Conservation (phyloP, 2,797 vertebrate genomes). For the Anisognathus igniventris region DNA sequence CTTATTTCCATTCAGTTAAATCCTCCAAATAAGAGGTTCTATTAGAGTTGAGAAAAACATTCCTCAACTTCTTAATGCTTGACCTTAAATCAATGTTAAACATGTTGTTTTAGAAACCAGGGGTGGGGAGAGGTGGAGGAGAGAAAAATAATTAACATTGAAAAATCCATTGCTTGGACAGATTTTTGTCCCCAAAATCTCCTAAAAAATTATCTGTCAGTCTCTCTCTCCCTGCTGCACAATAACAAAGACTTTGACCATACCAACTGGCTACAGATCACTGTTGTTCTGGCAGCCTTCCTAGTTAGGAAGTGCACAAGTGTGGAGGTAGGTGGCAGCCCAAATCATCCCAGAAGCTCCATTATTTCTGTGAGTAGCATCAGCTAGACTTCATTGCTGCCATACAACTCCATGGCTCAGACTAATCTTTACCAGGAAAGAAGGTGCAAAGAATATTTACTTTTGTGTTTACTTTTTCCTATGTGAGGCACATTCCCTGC, state of each 20-base stretch:
- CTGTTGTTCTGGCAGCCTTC: neutral
- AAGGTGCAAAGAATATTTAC: neutral
- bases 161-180: neutral
- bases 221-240: neutral
- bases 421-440: neutral
- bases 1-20: neutral
- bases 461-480: neutral
- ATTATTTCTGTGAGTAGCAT: neutral
- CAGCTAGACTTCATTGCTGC: neutral
- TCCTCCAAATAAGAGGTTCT: neutral
- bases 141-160: neutral
- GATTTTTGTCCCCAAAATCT: neutral
- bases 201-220: neutral
- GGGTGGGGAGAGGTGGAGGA: neutral
- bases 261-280: neutral
- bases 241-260: neutral
- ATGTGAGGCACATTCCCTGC: neutral
- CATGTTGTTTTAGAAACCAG: neutral
- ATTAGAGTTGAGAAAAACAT: neutral
- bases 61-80: neutral
- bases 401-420: neutral
- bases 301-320: neutral
- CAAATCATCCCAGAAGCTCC: neutral
- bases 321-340: neutral
- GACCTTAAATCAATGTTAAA: neutral